Percentiles rank a stretch among this genome's conserved stretches.
phyloP scores from a whole-genome alignment of 1,140 invertebrate genomes.

The Platyscapa corneri region DNA sequence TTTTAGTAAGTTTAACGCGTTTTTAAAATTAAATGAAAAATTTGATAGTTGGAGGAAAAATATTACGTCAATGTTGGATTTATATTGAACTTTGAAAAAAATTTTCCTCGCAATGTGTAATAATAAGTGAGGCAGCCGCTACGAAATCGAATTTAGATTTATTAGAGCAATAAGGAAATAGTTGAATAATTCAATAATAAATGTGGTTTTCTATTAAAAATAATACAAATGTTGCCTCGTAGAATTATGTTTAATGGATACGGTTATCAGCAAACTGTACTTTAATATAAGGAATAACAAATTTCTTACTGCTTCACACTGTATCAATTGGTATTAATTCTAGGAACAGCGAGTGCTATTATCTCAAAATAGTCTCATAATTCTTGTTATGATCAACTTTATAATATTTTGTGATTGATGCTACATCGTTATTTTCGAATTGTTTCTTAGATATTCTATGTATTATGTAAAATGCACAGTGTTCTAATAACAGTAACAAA shows the following conservation, averaged over 20 bases:
- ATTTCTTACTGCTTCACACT: background rate
- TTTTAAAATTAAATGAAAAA: no score
- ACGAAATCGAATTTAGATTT: background rate
- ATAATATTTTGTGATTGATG: background rate
- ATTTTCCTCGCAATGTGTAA: background rate
- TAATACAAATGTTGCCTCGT: background rate
- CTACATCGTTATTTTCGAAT: conserved; percentile 4
- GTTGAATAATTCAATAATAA: background rate
- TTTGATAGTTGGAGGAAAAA: no score
- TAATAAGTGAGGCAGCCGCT: background rate
- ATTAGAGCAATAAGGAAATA: background rate
- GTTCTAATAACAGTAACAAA: background rate
- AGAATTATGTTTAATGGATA: conserved; percentile 1
- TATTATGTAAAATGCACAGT: background rate
- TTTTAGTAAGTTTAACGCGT: no score
- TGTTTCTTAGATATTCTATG: background rate
- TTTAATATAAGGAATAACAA: background rate
- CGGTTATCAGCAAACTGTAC: background rate
- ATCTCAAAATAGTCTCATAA: background rate
- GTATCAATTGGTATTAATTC: background rate
- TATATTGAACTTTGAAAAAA: background rate
- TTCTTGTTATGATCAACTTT: background rate
- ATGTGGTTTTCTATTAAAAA: background rate
- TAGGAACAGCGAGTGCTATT: background rate
- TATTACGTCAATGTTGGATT: no score